A percentile compares a stretch with the other conserved stretches of the same genome.
phyloP scores from a whole-genome alignment of 2,888 invertebrate genomes.

The Heliconius erato region DNA sequence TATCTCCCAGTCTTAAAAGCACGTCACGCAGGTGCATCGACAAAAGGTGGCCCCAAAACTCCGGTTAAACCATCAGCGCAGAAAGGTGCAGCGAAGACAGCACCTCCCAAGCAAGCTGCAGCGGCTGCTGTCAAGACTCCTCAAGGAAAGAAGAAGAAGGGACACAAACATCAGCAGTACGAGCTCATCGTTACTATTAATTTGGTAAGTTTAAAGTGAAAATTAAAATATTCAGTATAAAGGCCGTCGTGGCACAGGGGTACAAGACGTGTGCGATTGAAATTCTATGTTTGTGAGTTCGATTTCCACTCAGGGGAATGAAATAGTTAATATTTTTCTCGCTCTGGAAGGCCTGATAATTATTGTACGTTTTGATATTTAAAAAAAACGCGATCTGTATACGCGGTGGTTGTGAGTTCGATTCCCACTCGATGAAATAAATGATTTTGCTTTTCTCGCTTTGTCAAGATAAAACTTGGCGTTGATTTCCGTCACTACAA shows the following conservation, averaged over 20 bases:
- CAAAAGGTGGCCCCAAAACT: conserved; percentile 87
- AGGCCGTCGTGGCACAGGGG: not conserved
- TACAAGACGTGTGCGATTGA: no score
- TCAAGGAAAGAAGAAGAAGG: conserved; percentile 90
- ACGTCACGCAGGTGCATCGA: conserved; percentile 65
- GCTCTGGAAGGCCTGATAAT: no score
- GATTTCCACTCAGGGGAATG: no score
- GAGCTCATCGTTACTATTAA: conserved; percentile 93
- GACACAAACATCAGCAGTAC: conserved; percentile 92
- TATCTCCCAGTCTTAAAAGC: not conserved
- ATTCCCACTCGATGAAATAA: no score
- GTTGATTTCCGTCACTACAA: not conserved
- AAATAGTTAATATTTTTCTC: no score
- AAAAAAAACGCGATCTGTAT: no score
- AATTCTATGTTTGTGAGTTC: no score
- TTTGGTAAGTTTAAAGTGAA: conserved; percentile 86
- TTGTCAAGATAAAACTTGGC: no score
- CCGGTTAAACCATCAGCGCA: conserved; percentile 90
- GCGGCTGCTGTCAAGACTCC: conserved; percentile 86
- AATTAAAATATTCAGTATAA: not conserved
- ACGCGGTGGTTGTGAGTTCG: no score
- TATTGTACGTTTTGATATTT: no score
- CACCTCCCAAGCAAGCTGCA: conserved; percentile 87
- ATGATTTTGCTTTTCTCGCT: no score
- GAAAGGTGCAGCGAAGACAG: conserved; percentile 90